Evolutionary conservation across 2,888 invertebrate genomes (phyloP).

Genomic region (Luperina testacea): DNA sequence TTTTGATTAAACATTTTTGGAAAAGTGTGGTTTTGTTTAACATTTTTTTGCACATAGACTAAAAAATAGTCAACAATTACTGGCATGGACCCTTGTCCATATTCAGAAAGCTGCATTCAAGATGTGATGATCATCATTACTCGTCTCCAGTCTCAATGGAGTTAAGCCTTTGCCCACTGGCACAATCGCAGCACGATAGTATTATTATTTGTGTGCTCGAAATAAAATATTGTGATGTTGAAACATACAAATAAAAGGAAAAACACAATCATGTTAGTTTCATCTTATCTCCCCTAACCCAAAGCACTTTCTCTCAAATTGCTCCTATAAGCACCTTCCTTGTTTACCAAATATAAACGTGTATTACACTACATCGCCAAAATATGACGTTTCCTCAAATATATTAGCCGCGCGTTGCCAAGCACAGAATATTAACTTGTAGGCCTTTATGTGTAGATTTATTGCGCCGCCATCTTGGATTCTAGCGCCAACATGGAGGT

Average conservation of each 20-base stretch:
- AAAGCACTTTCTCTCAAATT: constrained; percentile 29
- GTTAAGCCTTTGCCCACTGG: not conserved
- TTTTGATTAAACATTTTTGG: too few relatives aligned
- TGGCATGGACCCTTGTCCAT: too few relatives aligned
- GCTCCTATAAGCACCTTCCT: constrained; percentile 32
- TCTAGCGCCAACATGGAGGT: constrained; percentile 64
- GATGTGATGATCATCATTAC: not conserved
- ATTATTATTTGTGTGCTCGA: not conserved
- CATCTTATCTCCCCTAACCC: constrained; percentile 15
- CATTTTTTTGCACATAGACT: too few relatives aligned
- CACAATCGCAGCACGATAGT: not conserved
- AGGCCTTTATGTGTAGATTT: constrained; percentile 68
- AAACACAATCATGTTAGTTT: constrained; percentile 26
- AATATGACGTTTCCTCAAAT: constrained; percentile 63
- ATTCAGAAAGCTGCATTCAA: not conserved
- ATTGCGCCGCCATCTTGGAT: constrained; percentile 68
- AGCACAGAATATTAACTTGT: constrained; percentile 69
- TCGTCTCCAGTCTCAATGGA: too few relatives aligned
- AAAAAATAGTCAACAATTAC: too few relatives aligned
- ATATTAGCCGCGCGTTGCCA: constrained; percentile 57
- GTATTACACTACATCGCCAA: constrained; percentile 39
- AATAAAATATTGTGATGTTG: not conserved
- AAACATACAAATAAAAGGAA: not conserved
- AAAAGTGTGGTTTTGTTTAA: too few relatives aligned
- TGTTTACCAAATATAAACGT: constrained; percentile 40